Conservation (phyloP, 2,113 vertebrate species). For the Hemichromis elongatus region DNA sequence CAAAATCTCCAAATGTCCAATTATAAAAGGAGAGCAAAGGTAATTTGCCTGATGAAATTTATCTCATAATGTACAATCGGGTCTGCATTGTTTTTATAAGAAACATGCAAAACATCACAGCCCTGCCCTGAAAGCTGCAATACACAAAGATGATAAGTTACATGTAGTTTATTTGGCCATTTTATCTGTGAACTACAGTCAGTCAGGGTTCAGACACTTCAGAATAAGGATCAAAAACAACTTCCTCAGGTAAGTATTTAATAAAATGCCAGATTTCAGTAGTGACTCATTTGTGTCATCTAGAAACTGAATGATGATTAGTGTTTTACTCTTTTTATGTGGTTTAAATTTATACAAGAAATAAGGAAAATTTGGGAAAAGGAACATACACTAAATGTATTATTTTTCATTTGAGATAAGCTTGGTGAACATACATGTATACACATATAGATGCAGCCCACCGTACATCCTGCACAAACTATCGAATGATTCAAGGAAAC, state of each 20-base stretch:
- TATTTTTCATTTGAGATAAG: too few relatives aligned
- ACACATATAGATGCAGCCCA: too few relatives aligned
- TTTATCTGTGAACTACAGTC: not conserved
- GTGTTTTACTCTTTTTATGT: not conserved
- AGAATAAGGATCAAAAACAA: not conserved
- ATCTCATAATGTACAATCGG: not conserved
- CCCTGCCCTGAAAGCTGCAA: not conserved
- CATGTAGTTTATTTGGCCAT: not conserved
- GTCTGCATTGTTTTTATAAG: not conserved
- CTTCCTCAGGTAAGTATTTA: not conserved
- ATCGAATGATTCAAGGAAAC: too few relatives aligned
- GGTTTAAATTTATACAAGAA: not conserved
- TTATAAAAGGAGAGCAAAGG: not conserved
- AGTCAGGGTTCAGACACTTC: not conserved
- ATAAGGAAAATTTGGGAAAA: not conserved
- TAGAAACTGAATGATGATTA: not conserved
- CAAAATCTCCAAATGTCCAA: not conserved
- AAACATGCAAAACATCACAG: not conserved
- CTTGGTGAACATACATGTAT: too few relatives aligned
- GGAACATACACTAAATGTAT: fast-evolving
- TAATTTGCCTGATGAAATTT: not conserved
- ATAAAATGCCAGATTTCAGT: not conserved
- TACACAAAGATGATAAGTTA: not conserved
- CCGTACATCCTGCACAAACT: too few relatives aligned
- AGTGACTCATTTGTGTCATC: not conserved